Conservation (phyloP, 2,888 invertebrate species). For the Leptinotarsa juncta region DNA sequence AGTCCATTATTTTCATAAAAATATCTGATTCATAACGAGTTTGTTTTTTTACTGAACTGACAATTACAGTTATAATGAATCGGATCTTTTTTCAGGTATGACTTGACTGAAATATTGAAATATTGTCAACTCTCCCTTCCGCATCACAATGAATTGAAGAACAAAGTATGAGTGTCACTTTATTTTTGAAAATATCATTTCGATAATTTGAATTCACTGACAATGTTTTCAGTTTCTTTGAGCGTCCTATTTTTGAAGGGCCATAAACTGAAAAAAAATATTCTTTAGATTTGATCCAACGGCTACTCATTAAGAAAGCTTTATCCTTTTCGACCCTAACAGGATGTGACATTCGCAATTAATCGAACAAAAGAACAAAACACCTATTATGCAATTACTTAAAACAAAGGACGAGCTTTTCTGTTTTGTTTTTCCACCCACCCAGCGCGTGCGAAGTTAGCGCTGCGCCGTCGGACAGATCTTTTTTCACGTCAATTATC, state of each 20-base stretch:
- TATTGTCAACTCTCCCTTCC: no score
- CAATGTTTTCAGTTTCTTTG: no score
- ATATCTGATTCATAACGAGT: neutral
- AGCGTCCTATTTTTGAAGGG: no score
- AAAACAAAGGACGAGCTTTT: slow-evolving; percentile 42
- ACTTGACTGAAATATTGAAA: no score
- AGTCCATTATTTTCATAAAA: neutral
- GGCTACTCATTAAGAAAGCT: neutral
- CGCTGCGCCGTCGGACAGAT: slow-evolving; percentile 48
- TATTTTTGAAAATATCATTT: no score
- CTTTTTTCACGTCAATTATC: slow-evolving; percentile 53
- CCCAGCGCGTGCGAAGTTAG: slow-evolving; percentile 54
- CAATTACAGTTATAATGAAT: neutral
- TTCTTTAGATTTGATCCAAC: neutral
- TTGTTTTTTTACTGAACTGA: neutral
- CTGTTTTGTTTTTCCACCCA: slow-evolving; percentile 53
- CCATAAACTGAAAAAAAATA: neutral
- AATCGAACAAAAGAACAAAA: slow-evolving; percentile 53
- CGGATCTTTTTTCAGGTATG: neutral
- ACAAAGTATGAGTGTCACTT: no score
- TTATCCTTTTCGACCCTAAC: slow-evolving; percentile 23
- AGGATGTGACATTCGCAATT: slow-evolving; percentile 49
- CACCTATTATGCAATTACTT: slow-evolving; percentile 56
- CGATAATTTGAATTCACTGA: no score
- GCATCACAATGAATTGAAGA: no score